phyloP scores from a whole-genome alignment of 1,140 invertebrate genomes.

The Drosophila simulans region DNA sequence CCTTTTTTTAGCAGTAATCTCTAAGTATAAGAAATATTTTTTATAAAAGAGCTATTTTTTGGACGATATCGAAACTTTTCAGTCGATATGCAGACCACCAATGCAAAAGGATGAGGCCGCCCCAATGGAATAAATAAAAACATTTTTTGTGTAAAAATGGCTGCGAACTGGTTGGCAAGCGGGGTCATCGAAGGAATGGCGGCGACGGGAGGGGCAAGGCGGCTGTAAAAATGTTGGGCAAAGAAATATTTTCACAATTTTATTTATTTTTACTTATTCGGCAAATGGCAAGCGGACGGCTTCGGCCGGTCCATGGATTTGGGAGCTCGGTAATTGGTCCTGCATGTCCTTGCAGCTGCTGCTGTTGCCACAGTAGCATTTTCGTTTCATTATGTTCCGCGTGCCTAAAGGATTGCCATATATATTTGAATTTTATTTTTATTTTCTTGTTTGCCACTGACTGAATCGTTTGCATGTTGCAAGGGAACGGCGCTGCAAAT shows the following conservation, averaged over 20 bases:
- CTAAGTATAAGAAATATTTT: no score
- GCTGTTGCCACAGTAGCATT: slow-evolving; percentile 71
- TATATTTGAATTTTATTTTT: slow-evolving; percentile 68
- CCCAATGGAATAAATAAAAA: slow-evolving; percentile 71
- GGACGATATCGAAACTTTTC: not conserved
- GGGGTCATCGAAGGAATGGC: slow-evolving; percentile 11
- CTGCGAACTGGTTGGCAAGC: slow-evolving; percentile 62
- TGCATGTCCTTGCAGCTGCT: slow-evolving; percentile 49
- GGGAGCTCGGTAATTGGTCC: slow-evolving; percentile 14
- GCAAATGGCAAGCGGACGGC: slow-evolving; percentile 42
- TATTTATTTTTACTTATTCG: slow-evolving; percentile 78
- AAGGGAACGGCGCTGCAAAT: slow-evolving; percentile 53
- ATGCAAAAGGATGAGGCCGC: slow-evolving; percentile 13
- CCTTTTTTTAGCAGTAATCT: no score
- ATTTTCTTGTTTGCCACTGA: slow-evolving; percentile 12
- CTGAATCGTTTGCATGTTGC: slow-evolving; percentile 56
- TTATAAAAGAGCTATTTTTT: not conserved
- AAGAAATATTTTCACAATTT: slow-evolving; percentile 83
- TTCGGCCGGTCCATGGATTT: slow-evolving; percentile 37
- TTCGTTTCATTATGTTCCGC: slow-evolving; percentile 80
- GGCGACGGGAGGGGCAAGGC: slow-evolving; percentile 9
- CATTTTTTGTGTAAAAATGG: slow-evolving; percentile 73
- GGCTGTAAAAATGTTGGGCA: slow-evolving; percentile 80
- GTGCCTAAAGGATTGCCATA: slow-evolving; percentile 82
- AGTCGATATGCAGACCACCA: slow-evolving; percentile 6